Percentiles rank a stretch among this genome's conserved stretches.
phyloP scores from a whole-genome alignment of 2,888 invertebrate species.

The Nowickia ferox region DNA sequence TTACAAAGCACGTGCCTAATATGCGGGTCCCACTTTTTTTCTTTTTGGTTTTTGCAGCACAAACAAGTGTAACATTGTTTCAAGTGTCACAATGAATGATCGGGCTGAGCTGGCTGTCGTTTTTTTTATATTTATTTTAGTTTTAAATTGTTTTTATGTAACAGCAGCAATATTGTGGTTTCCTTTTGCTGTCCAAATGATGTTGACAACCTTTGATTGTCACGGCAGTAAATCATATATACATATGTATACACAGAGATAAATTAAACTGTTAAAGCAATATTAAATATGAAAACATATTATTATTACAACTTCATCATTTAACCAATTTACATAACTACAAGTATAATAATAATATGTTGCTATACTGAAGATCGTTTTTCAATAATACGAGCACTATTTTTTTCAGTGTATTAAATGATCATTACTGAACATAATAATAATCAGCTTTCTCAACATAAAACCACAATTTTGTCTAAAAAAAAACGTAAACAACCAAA shows the following conservation, averaged over 20 bases:
- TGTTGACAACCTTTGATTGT: constrained; percentile 49
- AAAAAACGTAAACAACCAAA: neutral
- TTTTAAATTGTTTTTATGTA: constrained; percentile 46
- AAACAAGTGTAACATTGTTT: constrained; percentile 63
- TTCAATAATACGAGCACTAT: neutral
- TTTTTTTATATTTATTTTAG: constrained; percentile 31
- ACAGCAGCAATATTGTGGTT: constrained; percentile 55
- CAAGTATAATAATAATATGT: neutral
- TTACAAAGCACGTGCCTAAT: constrained; percentile 79
- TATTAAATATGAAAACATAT: neutral
- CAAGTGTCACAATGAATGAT: constrained; percentile 20
- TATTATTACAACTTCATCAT: too few species aligned
- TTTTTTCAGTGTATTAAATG: neutral
- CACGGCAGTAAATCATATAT: neutral
- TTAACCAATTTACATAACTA: too few species aligned
- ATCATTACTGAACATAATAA: constrained; percentile 1
- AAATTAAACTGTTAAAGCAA: neutral
- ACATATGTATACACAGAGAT: too few species aligned
- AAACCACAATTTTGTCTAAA: constrained; percentile 66
- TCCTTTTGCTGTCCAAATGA: constrained; percentile 43
- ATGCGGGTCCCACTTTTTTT: constrained; percentile 72
- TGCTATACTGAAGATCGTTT: neutral
- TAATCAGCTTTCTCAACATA: neutral
- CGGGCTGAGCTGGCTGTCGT: constrained; percentile 28
- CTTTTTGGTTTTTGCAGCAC: constrained; percentile 17